Evolutionary conservation across 2,888 invertebrate species (phyloP).

Genomic region (Crocallis elinguaria): DNA sequence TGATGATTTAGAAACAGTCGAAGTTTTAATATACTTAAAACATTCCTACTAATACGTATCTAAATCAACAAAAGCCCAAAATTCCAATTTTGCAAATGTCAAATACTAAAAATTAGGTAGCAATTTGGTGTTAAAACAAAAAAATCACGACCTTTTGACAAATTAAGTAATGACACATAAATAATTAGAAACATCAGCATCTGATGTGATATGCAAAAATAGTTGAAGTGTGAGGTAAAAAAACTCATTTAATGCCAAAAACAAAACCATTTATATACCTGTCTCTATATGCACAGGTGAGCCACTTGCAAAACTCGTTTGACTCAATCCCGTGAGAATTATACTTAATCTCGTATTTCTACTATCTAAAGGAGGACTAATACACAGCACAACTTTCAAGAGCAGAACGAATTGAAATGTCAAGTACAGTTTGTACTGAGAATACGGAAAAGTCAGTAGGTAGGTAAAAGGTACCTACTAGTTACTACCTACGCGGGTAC

Average conservation of each 20-base stretch:
- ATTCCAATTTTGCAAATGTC: too few relatives aligned
- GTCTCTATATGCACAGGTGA: constrained; percentile 21
- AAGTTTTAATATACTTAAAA: background rate
- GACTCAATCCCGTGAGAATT: constrained; percentile 36
- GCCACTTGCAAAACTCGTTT: constrained; percentile 34
- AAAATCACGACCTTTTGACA: too few relatives aligned
- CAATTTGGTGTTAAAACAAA: too few relatives aligned
- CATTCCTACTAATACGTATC: background rate
- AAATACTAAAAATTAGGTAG: too few relatives aligned
- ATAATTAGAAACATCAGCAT: too few relatives aligned
- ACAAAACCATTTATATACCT: constrained; percentile 16
- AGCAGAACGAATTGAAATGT: constrained; percentile 24
- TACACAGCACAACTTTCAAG: constrained; percentile 33
- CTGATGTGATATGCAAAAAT: too few relatives aligned
- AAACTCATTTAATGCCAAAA: constrained; percentile 19
- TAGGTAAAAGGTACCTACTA: too few relatives aligned
- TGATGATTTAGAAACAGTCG: background rate
- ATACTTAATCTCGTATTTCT: constrained; percentile 34
- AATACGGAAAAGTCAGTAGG: too few relatives aligned
- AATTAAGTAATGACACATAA: too few relatives aligned
- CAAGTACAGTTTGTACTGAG: background rate
- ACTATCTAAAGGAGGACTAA: constrained; percentile 29
- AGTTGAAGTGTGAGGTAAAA: too few relatives aligned
- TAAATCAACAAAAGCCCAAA: too few relatives aligned
- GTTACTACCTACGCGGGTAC: too few relatives aligned